These are phyloP conservation scores for Shinisaurus crocodilurus DNA, from an alignment of 2,113 vertebrate genomes.

Conservation along the genomic window DNA sequence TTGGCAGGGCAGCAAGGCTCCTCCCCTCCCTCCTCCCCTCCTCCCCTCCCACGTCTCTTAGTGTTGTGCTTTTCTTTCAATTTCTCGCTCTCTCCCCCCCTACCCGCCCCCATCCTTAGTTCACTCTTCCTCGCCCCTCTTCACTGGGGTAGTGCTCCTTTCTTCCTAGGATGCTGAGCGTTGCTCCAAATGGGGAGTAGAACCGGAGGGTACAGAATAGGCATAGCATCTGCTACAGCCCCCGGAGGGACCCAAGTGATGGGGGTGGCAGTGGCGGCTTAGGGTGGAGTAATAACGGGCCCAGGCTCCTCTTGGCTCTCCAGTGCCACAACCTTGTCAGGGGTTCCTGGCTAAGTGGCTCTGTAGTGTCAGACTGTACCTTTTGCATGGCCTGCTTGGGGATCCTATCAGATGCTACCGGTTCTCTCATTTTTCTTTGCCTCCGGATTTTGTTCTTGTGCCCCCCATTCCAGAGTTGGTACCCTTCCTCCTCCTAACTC, in stretches of 20 bases:
- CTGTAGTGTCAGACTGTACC: background rate
- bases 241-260: too few species aligned
- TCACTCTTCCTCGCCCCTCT: background rate
- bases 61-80: too few species aligned
- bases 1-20: conserved; percentile 4
- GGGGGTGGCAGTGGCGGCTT: background rate
- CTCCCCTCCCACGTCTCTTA: background rate
- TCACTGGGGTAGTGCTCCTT: background rate
- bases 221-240: background rate
- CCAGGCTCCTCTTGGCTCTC: background rate
- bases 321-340: background rate
- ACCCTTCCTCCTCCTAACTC: background rate
- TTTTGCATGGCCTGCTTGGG: too few species aligned
- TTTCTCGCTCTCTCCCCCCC: too few species aligned
- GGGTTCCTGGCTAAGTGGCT: too few species aligned
- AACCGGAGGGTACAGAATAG: background rate
- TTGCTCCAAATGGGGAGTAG: background rate
- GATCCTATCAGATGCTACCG: too few species aligned
- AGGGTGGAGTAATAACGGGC: background rate
- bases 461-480: background rate
- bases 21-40: background rate
- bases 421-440: too few species aligned
- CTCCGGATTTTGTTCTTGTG: background rate
- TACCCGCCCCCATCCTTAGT: background rate
- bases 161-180: background rate